Percentiles rank a stretch among this genome's conserved stretches.
These are phyloP conservation scores for Propithecus perrieri DNA, from an alignment of 2,797 vertebrate genomes.

Conservation along the genomic window DNA sequence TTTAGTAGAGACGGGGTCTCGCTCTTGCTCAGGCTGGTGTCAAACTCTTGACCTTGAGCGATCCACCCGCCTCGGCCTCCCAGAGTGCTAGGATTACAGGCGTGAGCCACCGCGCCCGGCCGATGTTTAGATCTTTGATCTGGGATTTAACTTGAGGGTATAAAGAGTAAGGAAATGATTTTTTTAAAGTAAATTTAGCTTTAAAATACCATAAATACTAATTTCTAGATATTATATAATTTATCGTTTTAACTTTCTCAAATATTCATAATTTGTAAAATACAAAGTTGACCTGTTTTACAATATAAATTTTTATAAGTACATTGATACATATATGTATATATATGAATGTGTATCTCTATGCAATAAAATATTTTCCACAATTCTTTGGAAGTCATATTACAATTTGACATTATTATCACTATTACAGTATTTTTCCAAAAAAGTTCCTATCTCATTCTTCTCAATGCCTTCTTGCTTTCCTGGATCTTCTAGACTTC, in stretches of 20 bases:
- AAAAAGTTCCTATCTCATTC: neutral
- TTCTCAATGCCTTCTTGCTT: conserved; percentile 68
- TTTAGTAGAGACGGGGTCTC: too few relatives aligned
- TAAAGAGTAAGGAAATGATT: neutral
- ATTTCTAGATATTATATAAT: conserved; percentile 11
- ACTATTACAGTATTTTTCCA: neutral
- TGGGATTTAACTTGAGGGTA: neutral
- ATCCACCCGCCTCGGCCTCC: too few relatives aligned
- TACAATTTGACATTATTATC: neutral
- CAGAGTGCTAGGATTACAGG: too few relatives aligned
- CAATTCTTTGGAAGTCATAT: neutral
- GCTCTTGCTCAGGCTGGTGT: too few relatives aligned
- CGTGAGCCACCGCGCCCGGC: too few relatives aligned
- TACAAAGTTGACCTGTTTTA: neutral
- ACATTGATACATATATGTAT: neutral
- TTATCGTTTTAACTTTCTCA: conserved; percentile 51
- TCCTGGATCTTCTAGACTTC: conserved; percentile 53
- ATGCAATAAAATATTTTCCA: neutral
- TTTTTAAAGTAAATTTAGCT: conserved; percentile 9
- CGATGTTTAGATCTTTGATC: neutral
- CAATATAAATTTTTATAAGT: neutral
- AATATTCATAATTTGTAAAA: conserved; percentile 49
- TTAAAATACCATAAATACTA: conserved; percentile 45
- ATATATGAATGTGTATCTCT: neutral
- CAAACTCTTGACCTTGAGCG: too few relatives aligned